phyloP scores from a whole-genome alignment of 2,888 invertebrate genomes.

The Pammene fasciana region DNA sequence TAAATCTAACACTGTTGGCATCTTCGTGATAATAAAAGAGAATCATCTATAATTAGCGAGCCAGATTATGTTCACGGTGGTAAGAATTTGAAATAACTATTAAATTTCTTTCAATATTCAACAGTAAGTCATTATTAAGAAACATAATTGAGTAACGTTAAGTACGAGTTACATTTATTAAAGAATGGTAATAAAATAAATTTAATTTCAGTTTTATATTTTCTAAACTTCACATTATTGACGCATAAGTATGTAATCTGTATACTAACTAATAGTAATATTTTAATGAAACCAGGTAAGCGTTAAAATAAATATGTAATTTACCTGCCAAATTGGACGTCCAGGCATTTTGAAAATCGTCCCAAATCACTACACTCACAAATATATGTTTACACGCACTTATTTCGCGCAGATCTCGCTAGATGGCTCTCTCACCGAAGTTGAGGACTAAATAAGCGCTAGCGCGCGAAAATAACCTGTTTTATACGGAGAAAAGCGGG shows the following conservation, averaged over 20 bases:
- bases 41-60: conserved; percentile 8
- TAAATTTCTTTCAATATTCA: background rate
- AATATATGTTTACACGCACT: conserved; percentile 62
- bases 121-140: background rate
- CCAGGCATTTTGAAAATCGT: conserved; percentile 85
- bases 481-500: conserved; percentile 76
- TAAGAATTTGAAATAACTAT: background rate
- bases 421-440: conserved; percentile 82
- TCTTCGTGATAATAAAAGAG: background rate
- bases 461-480: conserved; percentile 77
- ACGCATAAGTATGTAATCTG: no score
- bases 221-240: background rate
- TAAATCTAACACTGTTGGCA: background rate
- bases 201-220: background rate
- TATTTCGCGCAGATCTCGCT: conserved; percentile 68
- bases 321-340: conserved; percentile 89
- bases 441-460: conserved; percentile 79
- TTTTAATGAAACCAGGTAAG: background rate
- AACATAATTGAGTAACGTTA: no score
- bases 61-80: background rate
- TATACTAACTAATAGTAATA: background rate
- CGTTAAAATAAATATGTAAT: background rate
- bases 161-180: no score
- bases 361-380: conserved; percentile 64
- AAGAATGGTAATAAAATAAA: no score